These are phyloP conservation scores for Eulemur macaco DNA, from an alignment of 2,113 vertebrate species.

Conservation along the genomic window DNA sequence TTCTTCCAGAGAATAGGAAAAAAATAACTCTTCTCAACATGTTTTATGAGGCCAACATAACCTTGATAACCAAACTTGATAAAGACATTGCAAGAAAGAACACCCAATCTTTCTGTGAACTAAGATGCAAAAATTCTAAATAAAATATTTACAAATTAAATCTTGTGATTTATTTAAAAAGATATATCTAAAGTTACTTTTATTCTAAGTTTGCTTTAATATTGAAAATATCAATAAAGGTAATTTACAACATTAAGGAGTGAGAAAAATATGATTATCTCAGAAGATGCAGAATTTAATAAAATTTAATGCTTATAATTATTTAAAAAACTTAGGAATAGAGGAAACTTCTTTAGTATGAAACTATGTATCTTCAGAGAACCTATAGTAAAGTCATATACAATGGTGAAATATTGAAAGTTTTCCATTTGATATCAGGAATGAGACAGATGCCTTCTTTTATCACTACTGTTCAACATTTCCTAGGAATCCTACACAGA, in stretches of 20 bases:
- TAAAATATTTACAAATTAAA: neutral
- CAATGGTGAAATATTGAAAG: constrained; percentile 6
- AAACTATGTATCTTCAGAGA: neutral
- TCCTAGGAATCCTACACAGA: neutral
- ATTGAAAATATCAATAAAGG: neutral
- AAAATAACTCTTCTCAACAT: neutral
- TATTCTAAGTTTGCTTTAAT: constrained; percentile 10
- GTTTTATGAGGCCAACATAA: neutral
- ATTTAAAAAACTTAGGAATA: neutral
- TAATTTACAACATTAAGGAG: neutral
- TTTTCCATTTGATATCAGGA: neutral
- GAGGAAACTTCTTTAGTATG: neutral
- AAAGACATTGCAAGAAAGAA: neutral
- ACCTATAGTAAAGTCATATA: neutral
- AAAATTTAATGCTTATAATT: neutral
- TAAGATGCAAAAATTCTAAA: neutral
- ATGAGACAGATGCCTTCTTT: neutral
- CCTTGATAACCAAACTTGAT: neutral
- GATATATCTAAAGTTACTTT: neutral
- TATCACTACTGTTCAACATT: neutral
- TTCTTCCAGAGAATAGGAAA: neutral
- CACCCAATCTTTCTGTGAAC: neutral
- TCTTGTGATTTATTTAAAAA: neutral
- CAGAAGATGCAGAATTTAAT: neutral
- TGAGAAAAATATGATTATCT: constrained; percentile 13